phyloP scores from a whole-genome alignment of 2,888 invertebrate genomes.

The Julus scandinavius region DNA sequence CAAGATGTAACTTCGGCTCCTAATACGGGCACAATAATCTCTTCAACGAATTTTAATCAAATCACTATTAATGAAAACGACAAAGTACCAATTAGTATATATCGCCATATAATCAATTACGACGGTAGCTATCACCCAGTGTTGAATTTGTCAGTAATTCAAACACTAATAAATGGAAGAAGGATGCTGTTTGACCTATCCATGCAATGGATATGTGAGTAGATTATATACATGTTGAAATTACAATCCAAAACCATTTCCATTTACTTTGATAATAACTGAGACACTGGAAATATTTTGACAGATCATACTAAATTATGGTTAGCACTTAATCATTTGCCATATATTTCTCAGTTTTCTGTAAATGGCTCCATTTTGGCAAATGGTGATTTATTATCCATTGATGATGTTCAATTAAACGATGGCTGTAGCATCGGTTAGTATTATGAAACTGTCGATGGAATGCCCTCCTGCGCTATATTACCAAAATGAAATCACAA shows the following conservation, averaged over 20 bases:
- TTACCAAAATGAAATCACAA: background rate
- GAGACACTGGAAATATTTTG: too few relatives aligned
- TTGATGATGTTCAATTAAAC: background rate
- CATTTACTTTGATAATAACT: too few relatives aligned
- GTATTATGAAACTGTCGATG: too few relatives aligned
- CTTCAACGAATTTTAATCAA: background rate
- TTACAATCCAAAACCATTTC: too few relatives aligned
- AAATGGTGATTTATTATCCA: background rate
- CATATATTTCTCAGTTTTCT: background rate
- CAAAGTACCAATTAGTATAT: background rate
- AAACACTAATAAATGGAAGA: background rate
- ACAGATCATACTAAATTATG: too few relatives aligned
- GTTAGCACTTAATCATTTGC: too few relatives aligned
- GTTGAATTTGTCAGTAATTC: constrained; percentile 18
- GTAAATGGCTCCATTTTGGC: background rate
- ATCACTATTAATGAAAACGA: constrained; percentile 3
- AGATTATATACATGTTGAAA: background rate
- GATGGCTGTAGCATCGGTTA: background rate
- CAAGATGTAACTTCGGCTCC: background rate
- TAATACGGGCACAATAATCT: constrained; percentile 8
- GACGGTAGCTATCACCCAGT: background rate
- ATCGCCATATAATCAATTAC: background rate
- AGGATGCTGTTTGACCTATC: background rate
- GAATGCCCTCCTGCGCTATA: too few relatives aligned
- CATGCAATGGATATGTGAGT: constrained; percentile 44